Base-by-base conservation (phyloP, 2,797 vertebrate genomes). In the Chelmon rostratus region DNA sequence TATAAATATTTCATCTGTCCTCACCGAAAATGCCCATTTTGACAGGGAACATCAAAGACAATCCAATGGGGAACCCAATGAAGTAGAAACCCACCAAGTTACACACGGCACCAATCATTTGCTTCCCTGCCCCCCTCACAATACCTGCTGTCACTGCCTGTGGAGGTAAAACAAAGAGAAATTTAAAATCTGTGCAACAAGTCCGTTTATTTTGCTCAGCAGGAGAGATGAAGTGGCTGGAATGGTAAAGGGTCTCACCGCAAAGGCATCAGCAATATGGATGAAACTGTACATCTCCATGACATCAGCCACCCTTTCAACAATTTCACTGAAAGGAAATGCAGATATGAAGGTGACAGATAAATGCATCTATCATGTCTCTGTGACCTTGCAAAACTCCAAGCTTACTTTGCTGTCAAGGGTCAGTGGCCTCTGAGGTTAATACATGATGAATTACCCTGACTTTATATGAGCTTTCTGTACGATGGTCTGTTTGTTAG, bases 111-210 rank as follows among this genome's bases (percentile, higher is more conserved):
- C 97, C 97, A 5, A 96, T 40, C 84, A 91, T 95, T 92, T 97
- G 97, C 78, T 95, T 97, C 13, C 97, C 97, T 0, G 95, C 93
- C 9, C 97, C 97, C 56, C 96, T 94, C 81, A 98, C 91, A 31
- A 98, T 93, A 0, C 97, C 97, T 0, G 96, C 94, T 0, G 94
- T 92, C 0, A 97, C 96, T 0, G 73, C 89, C 97, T 98, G 91
- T 5, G 35, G 21, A 72, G n/a, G 71, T 31, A 12, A 86, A 67
- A 73, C 37, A 62, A 54, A 72, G 18, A 72, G 11, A 47, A 25
- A 57, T 5, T 1, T 21, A 8, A 74, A 71, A 52, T 33, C 35
- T 23, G 9, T 57, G 5, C 46, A 1, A 38, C 50, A 68, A 10
- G 12, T 66, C 25, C 23, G 10, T 25, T 54, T n/a, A 13, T 61